phyloP scores from a whole-genome alignment of 2,113 vertebrate genomes.

The Pachyramphus minor region DNA sequence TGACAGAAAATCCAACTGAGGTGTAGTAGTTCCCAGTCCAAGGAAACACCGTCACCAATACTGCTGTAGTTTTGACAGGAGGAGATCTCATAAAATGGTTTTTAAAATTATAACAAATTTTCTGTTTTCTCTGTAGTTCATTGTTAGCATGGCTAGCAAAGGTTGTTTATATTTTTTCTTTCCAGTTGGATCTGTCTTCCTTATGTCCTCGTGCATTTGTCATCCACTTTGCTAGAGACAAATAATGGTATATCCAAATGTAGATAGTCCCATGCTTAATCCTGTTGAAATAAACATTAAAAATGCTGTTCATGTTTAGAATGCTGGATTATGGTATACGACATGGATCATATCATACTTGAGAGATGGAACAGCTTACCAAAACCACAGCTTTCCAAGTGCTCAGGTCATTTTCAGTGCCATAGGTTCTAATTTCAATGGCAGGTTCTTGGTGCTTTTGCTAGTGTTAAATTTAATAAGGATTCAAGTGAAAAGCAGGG shows the following conservation, averaged over 20 bases:
- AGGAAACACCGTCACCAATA: neutral
- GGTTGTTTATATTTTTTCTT: neutral
- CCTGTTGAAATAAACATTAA: neutral
- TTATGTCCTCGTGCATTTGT: neutral
- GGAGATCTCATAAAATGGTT: neutral
- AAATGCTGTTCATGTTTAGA: neutral
- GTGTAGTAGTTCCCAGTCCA: neutral
- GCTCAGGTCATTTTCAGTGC: neutral
- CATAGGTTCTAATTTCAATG: neutral
- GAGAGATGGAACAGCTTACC: neutral
- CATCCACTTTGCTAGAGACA: neutral
- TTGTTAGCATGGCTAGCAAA: accelerated
- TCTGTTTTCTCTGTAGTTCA: neutral
- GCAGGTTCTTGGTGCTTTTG: neutral
- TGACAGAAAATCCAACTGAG: neutral
- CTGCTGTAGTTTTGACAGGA: neutral
- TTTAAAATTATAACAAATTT: no score
- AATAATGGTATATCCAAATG: neutral
- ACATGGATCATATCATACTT: neutral
- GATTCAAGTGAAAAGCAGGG: neutral
- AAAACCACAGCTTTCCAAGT: neutral
- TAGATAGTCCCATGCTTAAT: neutral
- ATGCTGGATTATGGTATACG: neutral
- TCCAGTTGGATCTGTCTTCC: neutral
- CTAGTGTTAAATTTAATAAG: neutral